Conservation (phyloP, 2,113 vertebrate species). For the Lonchura striata region DNA sequence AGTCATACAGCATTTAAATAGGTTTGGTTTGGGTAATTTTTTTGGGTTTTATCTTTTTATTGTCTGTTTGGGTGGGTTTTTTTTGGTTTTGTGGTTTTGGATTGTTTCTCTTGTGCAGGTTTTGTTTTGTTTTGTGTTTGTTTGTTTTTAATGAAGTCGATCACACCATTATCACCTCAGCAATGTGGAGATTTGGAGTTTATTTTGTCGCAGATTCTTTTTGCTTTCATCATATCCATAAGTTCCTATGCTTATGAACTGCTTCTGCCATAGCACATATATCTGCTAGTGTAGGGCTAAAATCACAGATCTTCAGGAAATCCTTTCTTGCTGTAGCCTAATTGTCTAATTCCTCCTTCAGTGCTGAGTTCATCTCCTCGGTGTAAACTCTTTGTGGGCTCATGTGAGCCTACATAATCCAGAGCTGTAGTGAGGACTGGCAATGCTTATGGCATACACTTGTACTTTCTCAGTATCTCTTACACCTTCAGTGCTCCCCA, state of each 20-base stretch:
- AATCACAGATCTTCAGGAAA: not conserved
- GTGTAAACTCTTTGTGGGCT: not conserved
- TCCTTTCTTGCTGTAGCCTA: not conserved
- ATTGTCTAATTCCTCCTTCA: not conserved
- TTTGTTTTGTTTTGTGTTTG: not conserved
- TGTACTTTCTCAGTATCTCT: not conserved
- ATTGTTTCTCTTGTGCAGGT: not conserved
- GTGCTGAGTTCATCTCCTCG: not conserved
- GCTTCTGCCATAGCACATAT: not conserved
- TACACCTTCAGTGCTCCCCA: not conserved
- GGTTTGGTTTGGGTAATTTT: not conserved
- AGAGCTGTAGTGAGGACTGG: not conserved
- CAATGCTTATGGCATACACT: not conserved
- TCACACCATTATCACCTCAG: not conserved
- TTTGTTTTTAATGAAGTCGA: not conserved
- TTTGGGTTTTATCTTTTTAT: fast-evolving
- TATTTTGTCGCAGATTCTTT: not conserved
- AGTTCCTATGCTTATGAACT: not conserved
- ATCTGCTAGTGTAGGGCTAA: not conserved
- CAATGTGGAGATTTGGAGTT: not conserved
- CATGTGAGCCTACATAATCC: not conserved
- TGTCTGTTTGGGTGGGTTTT: not conserved
- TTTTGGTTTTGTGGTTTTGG: not conserved
- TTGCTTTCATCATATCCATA: not conserved
- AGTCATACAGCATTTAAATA: not conserved